Evolutionary conservation across 2,113 vertebrate species (phyloP), one percentile per base, ranked within the genome.

Genomic region (Hyaena hyaena): DNA sequence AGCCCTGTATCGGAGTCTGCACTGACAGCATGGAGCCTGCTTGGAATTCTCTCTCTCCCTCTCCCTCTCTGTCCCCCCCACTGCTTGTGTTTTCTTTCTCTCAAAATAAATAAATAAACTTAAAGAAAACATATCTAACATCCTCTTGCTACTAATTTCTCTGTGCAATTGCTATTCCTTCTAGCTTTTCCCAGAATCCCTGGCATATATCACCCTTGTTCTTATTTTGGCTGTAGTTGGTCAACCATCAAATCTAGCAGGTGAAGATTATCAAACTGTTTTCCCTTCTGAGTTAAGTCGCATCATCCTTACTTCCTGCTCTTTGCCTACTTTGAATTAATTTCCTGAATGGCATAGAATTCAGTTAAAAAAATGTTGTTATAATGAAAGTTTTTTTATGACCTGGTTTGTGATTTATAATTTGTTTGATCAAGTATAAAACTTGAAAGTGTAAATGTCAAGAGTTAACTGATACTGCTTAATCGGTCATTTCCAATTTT

Each of bases 401-500:
- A 58, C 35, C 10, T 90, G 55, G 23, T 95, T 98, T 79, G 24
- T 82, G 85, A 95, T n/a, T 68, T 66, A 93, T 96, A 87, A 85
- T 93, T 95, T 97, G 81, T 86, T 97, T 86, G 58, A 24, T 89
- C 31, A 53, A 96, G 74, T 82, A 21, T 43, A 93, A 68, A 96
- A 53, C 26, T 92, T 39, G 93, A 45, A 94, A 79, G 50, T 88
- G 33, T 91, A 92, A 95, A 87, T 93, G 82, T 97, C 95, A 96
- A 93, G 93, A 95, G 43, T 93, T 97, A 96, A 69, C 23, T 87
- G 77, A 68, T 74, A 86, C 7, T 61, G 58, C 21, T 96, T 94
- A 90, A 95, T 95, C 0, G 2, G 73, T 92, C 65, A 88, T 91
- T 97, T 94, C 31, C 48, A 76, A 87, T 95, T 94, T 96, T 93